A percentile compares a stretch with the other conserved stretches of the same genome.
Conservation (phyloP, 2,888 invertebrate species). For the Trimorus sp. region DNA sequence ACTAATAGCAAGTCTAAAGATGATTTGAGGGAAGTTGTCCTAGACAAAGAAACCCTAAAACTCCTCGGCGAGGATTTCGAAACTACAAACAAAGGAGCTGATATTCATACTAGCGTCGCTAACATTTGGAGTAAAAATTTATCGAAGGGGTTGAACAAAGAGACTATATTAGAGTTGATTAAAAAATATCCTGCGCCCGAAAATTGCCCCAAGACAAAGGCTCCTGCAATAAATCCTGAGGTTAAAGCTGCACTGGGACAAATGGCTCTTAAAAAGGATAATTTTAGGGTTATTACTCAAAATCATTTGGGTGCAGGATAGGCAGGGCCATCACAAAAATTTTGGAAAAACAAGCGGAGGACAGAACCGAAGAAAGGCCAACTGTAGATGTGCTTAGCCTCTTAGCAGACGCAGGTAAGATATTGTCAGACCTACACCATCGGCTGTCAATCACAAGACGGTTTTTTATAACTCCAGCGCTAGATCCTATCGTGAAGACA, state of each 20-base stretch:
- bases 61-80: conserved; percentile 1
- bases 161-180: background rate
- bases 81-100: background rate
- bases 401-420: background rate
- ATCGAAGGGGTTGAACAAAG: background rate
- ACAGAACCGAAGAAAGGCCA: background rate
- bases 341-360: background rate
- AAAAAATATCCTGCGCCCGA: conserved; percentile 6
- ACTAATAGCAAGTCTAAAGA: no score
- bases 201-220: conserved; percentile 5
- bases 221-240: conserved; percentile 9
- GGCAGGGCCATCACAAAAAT: conserved; percentile 8
- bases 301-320: conserved; percentile 14
- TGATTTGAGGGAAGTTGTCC: no score
- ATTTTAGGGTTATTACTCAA: background rate
- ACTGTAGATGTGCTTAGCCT: background rate
- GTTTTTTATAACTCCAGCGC: conserved; percentile 1
- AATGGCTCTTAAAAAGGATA: conserved; percentile 12
- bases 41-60: background rate
- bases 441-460: background rate
- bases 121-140: conserved; percentile 8
- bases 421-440: conserved; percentile 15
- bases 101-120: background rate
- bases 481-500: conserved; percentile 6
- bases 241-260: conserved; percentile 9